Evolutionary conservation across 2,113 vertebrate genomes (phyloP), one percentile per base, ranked within the genome.

Genomic region (Ctenodactylus gundi): DNA sequence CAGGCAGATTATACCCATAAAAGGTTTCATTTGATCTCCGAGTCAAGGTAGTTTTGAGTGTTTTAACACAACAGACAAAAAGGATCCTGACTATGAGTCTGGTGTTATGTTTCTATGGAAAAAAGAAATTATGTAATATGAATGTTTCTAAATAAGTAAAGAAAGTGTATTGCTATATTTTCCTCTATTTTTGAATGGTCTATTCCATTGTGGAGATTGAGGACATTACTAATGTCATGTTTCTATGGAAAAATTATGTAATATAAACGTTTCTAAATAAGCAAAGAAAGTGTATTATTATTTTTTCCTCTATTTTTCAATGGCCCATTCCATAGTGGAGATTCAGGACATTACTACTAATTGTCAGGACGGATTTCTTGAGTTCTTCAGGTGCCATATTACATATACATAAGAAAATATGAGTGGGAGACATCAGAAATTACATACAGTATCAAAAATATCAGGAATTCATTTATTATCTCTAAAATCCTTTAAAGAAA

Each of bases 401-500:
- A 73, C 20, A 58, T 60, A 27, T 76, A 57, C 34, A 60, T 87
- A 44, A 94, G 49, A 60, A 81, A 88, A 7, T 44, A 2, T 57
- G 15, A 85, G 3, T 55, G 44, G 46, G 86, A 68, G 29, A 31
- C 34, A 88, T n/a, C 15, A n/a, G 34, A 29, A 95, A 85, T 88
- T 76, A 77, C 36, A 82, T 12, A 0, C 0, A 65, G 34, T 86
- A 49, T 49, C 39, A 77, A 94, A 85, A 25, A 36, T 88, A 85
- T 85, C 73, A 94, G 39, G 65, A 67, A 29, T 73, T 31, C 10
- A 82, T 73, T 62, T 90, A 81, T 65, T 88, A 70, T 44, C 82
- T 78, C 29, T 55, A 76, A 88, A 84, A 85, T 20, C 8, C 11
- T 88, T 85, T 95, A 67, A 53, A 82, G 55, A 88, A 94, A 82